Conservation (phyloP, 2,113 vertebrate species). For the Urocolius indicus region DNA sequence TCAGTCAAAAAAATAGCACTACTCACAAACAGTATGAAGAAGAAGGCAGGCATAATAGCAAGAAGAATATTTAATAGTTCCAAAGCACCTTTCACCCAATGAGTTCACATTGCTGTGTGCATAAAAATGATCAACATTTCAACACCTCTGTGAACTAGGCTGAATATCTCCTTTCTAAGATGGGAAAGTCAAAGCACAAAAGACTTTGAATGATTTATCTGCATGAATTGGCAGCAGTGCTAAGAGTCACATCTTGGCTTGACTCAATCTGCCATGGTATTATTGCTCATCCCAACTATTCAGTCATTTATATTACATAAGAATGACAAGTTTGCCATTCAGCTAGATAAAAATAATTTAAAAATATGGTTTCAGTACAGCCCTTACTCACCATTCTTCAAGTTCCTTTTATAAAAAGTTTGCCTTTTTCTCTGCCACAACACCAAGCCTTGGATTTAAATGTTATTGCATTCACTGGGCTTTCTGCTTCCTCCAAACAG, state of each 20-base stretch:
- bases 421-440: not conserved
- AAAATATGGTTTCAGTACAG: conserved; percentile 4
- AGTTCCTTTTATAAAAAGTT: not conserved
- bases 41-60: conserved; percentile 1
- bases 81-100: not conserved
- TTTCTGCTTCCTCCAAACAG: not conserved
- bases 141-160: conserved; percentile 50
- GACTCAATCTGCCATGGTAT: conserved; percentile 10
- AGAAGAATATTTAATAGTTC: conserved; percentile 29
- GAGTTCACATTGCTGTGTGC: conserved; percentile 7
- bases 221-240: conserved; percentile 50
- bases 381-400: not conserved
- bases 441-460: not conserved
- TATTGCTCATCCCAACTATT: conserved; percentile 38
- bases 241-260: conserved; percentile 36
- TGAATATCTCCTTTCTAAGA: conserved; percentile 59
- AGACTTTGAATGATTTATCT: conserved; percentile 59
- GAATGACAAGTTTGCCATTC: conserved; percentile 49
- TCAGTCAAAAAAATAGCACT: conserved; percentile 19
- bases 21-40: not conserved
- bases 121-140: conserved; percentile 57
- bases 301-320: conserved; percentile 5
- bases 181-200: conserved; percentile 48
- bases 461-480: not conserved
- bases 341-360: conserved; percentile 23